Percentiles rank a stretch among this genome's conserved stretches.
phyloP scores from a whole-genome alignment of 2,113 vertebrate genomes.

The Epinephelus lanceolatus region DNA sequence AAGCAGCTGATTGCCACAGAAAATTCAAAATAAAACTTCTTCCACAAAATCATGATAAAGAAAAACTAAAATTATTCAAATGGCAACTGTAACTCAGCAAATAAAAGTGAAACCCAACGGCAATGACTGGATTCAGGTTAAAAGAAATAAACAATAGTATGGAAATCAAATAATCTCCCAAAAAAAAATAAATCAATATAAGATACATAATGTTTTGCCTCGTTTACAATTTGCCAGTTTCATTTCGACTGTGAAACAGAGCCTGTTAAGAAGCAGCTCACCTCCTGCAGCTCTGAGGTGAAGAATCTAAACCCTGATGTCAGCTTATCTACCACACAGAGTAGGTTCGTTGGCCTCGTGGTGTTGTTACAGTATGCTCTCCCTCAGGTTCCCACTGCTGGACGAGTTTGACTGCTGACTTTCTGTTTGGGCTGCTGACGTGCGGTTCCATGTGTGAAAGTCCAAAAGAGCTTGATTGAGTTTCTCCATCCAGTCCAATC shows the following conservation, averaged over 20 bases:
- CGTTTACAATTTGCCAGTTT: not conserved
- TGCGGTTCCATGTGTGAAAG: slow-evolving; percentile 80
- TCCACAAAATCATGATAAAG: slow-evolving; percentile 5
- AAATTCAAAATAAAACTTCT: slow-evolving; percentile 33
- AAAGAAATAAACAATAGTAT: slow-evolving; percentile 27
- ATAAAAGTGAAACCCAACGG: slow-evolving; percentile 48
- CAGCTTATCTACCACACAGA: not conserved
- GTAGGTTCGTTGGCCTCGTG: not conserved
- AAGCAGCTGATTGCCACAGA: slow-evolving; percentile 54
- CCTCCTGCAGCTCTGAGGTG: not conserved
- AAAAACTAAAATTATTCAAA: slow-evolving; percentile 48
- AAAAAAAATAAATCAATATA: slow-evolving; percentile 17
- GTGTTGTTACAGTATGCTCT: slow-evolving; percentile 77
- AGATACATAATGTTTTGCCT: not conserved
- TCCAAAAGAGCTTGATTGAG: slow-evolving; percentile 84
- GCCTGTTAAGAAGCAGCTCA: not conserved
- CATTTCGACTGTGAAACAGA: not conserved
- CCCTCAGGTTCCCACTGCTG: slow-evolving; percentile 63
- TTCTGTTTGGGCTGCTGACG: not conserved
- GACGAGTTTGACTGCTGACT: slow-evolving; percentile 1
- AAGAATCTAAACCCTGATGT: not conserved
- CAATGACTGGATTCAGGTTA: slow-evolving; percentile 48
- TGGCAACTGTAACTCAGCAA: slow-evolving; percentile 18
- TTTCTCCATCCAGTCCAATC: slow-evolving; percentile 83
- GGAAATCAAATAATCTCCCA: slow-evolving; percentile 39